Conservation (phyloP, 2,888 invertebrate genomes). For the Protophormia terraenovae region DNA sequence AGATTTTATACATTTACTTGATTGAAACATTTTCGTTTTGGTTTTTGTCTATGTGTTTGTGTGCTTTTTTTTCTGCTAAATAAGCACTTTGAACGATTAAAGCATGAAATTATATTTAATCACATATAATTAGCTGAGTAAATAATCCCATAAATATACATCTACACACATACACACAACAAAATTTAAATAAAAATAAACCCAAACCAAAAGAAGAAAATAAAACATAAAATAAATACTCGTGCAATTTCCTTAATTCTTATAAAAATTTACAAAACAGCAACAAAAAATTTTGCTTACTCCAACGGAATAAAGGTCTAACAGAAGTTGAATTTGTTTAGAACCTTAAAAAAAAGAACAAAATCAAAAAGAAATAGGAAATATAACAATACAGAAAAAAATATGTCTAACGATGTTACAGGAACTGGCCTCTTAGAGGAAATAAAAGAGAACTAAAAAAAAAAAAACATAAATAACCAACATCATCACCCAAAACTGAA, state of each 20-base stretch:
- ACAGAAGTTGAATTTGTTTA: neutral
- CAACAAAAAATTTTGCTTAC: neutral
- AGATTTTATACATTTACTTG: conserved; percentile 30
- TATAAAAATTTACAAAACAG: neutral
- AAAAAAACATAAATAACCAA: neutral
- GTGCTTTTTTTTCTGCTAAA: conserved; percentile 4
- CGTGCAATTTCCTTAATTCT: neutral
- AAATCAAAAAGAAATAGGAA: neutral
- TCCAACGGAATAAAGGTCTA: neutral
- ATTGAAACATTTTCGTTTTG: conserved; percentile 29
- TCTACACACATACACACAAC: neutral
- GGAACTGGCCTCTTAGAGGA: neutral
- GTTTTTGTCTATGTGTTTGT: neutral
- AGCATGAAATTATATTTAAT: conserved; percentile 54
- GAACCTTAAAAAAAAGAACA: neutral
- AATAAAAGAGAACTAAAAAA: neutral
- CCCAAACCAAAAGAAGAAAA: neutral
- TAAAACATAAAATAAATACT: conserved; percentile 15
- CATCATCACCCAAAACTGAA: neutral
- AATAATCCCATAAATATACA: conserved; percentile 28
- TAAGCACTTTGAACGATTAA: conserved; percentile 34
- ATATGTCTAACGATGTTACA: neutral
- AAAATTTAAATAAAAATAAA: too few relatives aligned
- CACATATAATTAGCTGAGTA: conserved; percentile 52
- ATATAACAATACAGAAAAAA: neutral